Conservation (phyloP, 1,140 invertebrate species). For the Pristionchus pacificus region DNA sequence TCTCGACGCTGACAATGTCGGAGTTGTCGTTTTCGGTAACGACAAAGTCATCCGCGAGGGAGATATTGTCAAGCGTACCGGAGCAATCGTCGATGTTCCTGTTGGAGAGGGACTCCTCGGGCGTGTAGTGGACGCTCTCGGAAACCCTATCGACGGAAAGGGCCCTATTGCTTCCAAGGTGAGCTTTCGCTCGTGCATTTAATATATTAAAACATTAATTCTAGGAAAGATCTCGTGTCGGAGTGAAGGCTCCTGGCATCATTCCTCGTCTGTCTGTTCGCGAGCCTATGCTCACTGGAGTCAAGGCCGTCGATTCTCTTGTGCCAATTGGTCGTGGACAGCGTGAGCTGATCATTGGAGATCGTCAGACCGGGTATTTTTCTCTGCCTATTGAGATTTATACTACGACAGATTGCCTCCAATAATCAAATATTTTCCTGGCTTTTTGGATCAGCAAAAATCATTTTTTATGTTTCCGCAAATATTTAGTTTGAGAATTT, state of each 20-base stretch:
- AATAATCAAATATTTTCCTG: not conserved
- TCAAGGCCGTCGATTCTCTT: slow-evolving; percentile 97
- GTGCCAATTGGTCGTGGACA: slow-evolving; percentile 99
- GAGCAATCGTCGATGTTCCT: slow-evolving; percentile 98
- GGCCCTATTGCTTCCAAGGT: slow-evolving; percentile 58
- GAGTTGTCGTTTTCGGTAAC: slow-evolving; percentile 99
- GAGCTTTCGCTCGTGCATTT: not conserved
- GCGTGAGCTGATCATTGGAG: slow-evolving; percentile 99
- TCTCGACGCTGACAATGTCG: slow-evolving; percentile 99
- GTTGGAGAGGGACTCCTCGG: slow-evolving; percentile 91
- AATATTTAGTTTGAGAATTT: too few species aligned
- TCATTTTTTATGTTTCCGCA: not conserved
- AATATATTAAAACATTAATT: not conserved
- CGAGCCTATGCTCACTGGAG: slow-evolving; percentile 99
- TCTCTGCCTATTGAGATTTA: too few species aligned
- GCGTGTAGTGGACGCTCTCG: slow-evolving; percentile 96
- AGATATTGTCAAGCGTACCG: slow-evolving; percentile 98
- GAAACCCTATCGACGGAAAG: slow-evolving; percentile 62
- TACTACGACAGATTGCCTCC: slow-evolving; percentile 8
- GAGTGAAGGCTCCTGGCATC: slow-evolving; percentile 98
- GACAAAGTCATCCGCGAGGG: slow-evolving; percentile 99
- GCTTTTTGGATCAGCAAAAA: slow-evolving; percentile 5
- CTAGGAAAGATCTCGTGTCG: slow-evolving; percentile 73
- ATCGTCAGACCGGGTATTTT: slow-evolving; percentile 90
- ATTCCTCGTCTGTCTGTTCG: slow-evolving; percentile 96